Conservation (phyloP, 2,113 vertebrate species). For the Osmerus eperlanus region DNA sequence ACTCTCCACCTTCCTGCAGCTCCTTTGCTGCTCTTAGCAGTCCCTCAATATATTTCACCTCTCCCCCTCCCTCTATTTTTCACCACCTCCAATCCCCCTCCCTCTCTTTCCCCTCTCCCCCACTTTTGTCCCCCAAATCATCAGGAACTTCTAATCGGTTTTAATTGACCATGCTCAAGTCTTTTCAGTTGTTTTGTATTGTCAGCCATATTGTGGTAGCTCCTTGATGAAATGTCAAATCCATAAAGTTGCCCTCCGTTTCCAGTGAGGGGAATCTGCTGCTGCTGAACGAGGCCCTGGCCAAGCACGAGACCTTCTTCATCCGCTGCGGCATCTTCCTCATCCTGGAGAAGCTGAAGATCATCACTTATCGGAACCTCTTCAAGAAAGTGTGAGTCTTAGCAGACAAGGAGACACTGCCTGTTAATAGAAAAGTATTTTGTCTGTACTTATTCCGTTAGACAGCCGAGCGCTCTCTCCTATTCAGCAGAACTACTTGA, state of each 20-base stretch:
- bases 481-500: no score
- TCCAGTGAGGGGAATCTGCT: constrained; percentile 94
- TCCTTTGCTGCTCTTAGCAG: neutral
- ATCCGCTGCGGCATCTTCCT: constrained; percentile 98
- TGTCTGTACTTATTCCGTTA: no score
- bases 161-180: no score
- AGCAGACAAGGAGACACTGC: neutral
- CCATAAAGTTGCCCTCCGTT: neutral
- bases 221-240: no score
- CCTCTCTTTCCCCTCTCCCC: neutral
- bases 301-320: constrained; percentile 94
- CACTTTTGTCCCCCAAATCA: neutral
- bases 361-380: constrained; percentile 96
- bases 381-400: constrained; percentile 97
- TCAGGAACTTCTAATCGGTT: no score
- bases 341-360: constrained; percentile 96
- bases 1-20: neutral
- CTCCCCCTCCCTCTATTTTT: neutral
- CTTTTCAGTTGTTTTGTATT: no score
- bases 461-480: no score
- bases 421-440: no score
- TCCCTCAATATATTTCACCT: neutral
- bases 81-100: neutral
- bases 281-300: constrained; percentile 86
- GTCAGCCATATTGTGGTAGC: no score